Base-by-base conservation (phyloP, 1,140 invertebrate genomes). In the Diorhabda sublineata region DNA sequence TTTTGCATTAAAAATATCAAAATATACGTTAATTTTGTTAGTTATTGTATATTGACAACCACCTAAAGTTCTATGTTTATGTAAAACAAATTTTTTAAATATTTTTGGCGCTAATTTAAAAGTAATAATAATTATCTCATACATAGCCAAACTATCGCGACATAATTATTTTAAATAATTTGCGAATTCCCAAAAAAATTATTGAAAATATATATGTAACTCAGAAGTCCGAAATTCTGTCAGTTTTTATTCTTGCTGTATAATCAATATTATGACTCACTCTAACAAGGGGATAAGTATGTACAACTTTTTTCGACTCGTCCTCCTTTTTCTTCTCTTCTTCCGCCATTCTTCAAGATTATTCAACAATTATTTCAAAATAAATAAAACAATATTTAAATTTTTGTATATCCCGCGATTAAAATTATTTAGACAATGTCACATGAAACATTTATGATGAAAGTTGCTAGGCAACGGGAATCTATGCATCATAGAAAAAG, bases 221-320 rank as follows among this genome's bases (percentile, higher is more conserved):
- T 66, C 47, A 52, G n/a, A 52, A 52, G 6, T 8, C 6, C 6
- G 6, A 52, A 52, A n/a, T n/a, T n/a, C 47, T 4, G n/a, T 52
- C 2, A 52, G 47, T 52, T 52, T 26, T 26, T 26, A 26, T 26
- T 26, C 26, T 26, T 26, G 26, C 26, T n/a, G 47, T 52, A 8
- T 52, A 52, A 52, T 52, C 58, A 26, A 42, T 61, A 61, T 45
- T 65, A 72, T 77, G 69, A 77, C 77, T 79, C 82, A 91, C 90
- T 84, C 89, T 85, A 63, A 91, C 86, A 61, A 92, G 77, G 3
- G 91, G 89, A 84, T 92, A 91, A 2, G 88, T 88, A 75, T 92
- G 89, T 44, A 90, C 82, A 57, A 90, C 85, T 84, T 91, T 90
- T 76, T 90, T 90, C 7, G 82, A 82, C 68, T 83, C 83, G 68